Conservation (phyloP, 2,888 invertebrate species). For the Scaptomyza flava region DNA sequence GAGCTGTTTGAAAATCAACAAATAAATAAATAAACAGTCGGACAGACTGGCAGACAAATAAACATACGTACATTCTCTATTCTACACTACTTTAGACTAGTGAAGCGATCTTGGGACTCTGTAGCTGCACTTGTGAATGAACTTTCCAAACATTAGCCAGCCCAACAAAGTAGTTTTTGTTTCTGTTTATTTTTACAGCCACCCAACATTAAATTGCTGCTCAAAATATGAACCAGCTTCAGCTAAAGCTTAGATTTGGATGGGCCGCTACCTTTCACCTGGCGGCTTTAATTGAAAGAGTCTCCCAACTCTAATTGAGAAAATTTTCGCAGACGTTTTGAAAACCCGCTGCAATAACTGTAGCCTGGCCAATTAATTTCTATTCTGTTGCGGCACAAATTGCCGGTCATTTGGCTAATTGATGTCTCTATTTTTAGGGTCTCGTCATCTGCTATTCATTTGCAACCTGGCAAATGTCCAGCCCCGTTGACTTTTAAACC, state of each 20-base stretch:
- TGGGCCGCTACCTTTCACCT: slow-evolving; percentile 61
- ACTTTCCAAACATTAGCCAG: slow-evolving; percentile 72
- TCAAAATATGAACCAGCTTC: slow-evolving; percentile 49
- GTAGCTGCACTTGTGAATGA: slow-evolving; percentile 62
- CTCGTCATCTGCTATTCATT: slow-evolving; percentile 61
- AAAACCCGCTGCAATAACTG: slow-evolving; percentile 75
- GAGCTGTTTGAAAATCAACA: slow-evolving; percentile 44
- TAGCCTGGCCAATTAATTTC: slow-evolving; percentile 78
- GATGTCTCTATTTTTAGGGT: slow-evolving; percentile 79
- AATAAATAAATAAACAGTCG: slow-evolving; percentile 46
- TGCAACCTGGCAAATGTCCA: slow-evolving; percentile 10
- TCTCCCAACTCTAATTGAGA: slow-evolving; percentile 27
- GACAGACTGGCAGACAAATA: slow-evolving; percentile 38
- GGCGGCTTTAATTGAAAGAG: slow-evolving; percentile 51
- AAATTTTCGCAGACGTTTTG: slow-evolving; percentile 29
- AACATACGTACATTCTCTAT: slow-evolving; percentile 31
- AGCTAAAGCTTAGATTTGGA: slow-evolving; percentile 3
- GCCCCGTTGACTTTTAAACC: slow-evolving; percentile 44
- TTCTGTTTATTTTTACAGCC: slow-evolving; percentile 20
- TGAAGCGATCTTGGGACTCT: slow-evolving; percentile 46
- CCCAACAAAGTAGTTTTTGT: slow-evolving; percentile 11
- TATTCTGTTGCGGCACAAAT: slow-evolving; percentile 58
- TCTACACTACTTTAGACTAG: slow-evolving; percentile 28
- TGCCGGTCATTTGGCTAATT: slow-evolving; percentile 77
- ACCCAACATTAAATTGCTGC: slow-evolving; percentile 43